Evolutionary conservation across 2,113 vertebrate genomes (phyloP), one percentile per base, ranked within the genome.

Genomic region (Triplophysa dalaica): DNA sequence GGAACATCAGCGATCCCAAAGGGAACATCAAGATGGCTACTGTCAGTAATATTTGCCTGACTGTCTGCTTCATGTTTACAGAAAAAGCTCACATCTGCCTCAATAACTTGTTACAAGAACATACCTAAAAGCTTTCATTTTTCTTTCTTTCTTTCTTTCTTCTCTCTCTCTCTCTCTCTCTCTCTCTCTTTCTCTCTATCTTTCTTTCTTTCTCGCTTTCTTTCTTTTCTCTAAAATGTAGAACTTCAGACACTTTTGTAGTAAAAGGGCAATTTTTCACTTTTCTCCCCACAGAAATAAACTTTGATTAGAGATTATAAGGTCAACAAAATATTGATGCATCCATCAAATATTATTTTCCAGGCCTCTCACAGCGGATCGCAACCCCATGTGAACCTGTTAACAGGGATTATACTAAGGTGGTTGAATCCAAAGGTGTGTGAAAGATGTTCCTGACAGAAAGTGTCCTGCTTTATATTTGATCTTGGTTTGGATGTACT

Each of bases 231-330:
- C 48, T 45, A 56, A 72, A 61, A 22, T 76, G 58, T 80, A 54
- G 65, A 67, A 67, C 24, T 78, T 45, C 26, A 62, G 78, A 60
- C 41, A 58, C 74, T 38, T 69, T 12, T 16, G 10, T 19, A 21
- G 19, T n/a, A 58, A 73, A 24, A 69, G 54, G 33, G 50, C 21
- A 38, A 26, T 52, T 48, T 48, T 26, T 66, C 38, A 14, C 21
- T 17, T 61, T 56, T 8, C n/a, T 70, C 75, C 75, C 48, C 33
- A 19, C 13, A 65, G 14, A 78, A 64, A 72, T 67, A 24, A 67
- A 72, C 79, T 82, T 77, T 81, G 76, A 75, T 79, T 63, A n/a
- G 65, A 45, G 79, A 78, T 81, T 76, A 82, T 86, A 72, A 73
- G 77, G 77, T 83, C 80, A 82, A 77, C 43, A 26, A 33, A 80